Base-by-base conservation (phyloP, 2,797 vertebrate species). In the Schizopygopsis pylzovi region DNA sequence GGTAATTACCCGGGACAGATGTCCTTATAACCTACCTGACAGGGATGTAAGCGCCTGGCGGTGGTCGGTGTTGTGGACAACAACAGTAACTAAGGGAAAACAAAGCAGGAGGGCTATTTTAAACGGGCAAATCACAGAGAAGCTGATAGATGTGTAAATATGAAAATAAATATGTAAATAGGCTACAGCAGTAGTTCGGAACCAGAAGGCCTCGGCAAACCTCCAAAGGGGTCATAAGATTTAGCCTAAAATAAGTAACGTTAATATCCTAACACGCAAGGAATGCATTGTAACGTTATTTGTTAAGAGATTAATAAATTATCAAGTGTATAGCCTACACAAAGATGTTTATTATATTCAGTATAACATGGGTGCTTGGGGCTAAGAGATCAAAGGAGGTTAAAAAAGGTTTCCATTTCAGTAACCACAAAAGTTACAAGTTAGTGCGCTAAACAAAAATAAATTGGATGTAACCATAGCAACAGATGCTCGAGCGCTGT, bases 1-100 rank as follows among this genome's bases (percentile, higher is more conserved):
- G 89, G 87, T 96, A 96, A 97, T 94, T 94, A 95, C 92, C 93
- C 92, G 91, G 91, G 94, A 93, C 92, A 91, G 91, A 85, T 87
- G 91, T 93, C 91, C 92, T 88, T 87, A 82, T 81, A 79, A 93
- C 89, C 91, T 90, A 86, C 92, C 87, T 89, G 91, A 91, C 90
- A 89, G 43, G 71, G 88, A 79, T 87, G 78, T 85, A 43, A 85
- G 81, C 78, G 54, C 25, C 12, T 81, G 18, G 63, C 18, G 25
- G 49, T 22, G 59, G 76, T 72, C 39, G 68, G 33, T 28, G 56
- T 39, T 37, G 18, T 15, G 59, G n/a, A 16, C 43, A 65, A 80
- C 54, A 45, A 73, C 45, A 39, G 25, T 20, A 67, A 81, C 22
- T 52, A 70, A 56, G 43, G 39, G 20, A 22, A 79, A 79, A 71